Base-by-base conservation (phyloP, 2,888 invertebrate genomes). In the Lissonota sp. region DNA sequence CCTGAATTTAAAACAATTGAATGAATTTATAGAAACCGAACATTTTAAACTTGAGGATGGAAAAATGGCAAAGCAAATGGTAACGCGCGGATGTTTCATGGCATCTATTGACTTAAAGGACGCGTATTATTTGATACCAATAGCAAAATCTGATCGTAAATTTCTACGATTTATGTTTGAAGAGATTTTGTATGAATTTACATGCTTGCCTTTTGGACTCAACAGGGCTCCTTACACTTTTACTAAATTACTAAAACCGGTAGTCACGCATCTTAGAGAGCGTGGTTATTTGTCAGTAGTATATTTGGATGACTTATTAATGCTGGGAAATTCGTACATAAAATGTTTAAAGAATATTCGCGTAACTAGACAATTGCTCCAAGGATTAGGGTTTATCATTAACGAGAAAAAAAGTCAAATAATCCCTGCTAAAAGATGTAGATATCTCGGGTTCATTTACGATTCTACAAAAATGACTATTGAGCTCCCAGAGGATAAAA, bases 261-360 rank as follows among this genome's bases (percentile, higher is more conserved):
- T 8, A 26, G 7, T 57, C 16, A n/a, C n/a, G n/a, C n/a, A n/a
- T 63, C 46, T 63, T 46, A 46, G 44, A 46, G 63, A 63, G 63
- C 63, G 63, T 14, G 63, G 63, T 44, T 46, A 44, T 14, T 26
- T 39, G 5, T 77, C 62, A 40, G 51, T 71, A 72, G n/a, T n/a
- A n/a, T n/a, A n/a, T 26, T 63, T 75, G 62, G 82, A 82, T 8
- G 82, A 82, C 46, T 51, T 79, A 2, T 64, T 79, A 12, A 63
- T 82, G n/a, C 53, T 75, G 14, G 75, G 75, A 6, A n/a, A 66
- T 16, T 77, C 80, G 37, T 16, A 55, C n/a, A 44, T 49, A n/a
- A 44, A 62, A n/a, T 71, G 70, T 51, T 51, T 51, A 0, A 62
- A 40, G 44, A 80, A 77, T 49, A 40, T 62, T 58, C 14, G n/a